phyloP scores from a whole-genome alignment of 2,113 vertebrate species.

The Emydura subglobosa region DNA sequence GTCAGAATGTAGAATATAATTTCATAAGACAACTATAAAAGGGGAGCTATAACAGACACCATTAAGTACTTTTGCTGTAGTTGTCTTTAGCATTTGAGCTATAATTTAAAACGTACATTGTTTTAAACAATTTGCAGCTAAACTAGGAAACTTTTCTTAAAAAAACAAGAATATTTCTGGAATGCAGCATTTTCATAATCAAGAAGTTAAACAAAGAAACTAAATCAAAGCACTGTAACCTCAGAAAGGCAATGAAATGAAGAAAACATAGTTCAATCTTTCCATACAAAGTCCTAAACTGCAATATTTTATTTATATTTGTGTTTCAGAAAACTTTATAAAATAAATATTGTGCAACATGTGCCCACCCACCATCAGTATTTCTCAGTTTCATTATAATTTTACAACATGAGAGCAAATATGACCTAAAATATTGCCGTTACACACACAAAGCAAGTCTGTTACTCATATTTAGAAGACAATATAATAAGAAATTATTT shows the following conservation, averaged over 20 bases:
- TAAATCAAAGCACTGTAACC: conserved; percentile 46
- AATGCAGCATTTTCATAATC: conserved; percentile 41
- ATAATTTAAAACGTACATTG: neutral
- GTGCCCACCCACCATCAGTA: neutral
- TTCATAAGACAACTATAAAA: conserved; percentile 55
- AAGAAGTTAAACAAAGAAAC: conserved; percentile 60
- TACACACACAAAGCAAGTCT: conserved; percentile 57
- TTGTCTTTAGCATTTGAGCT: conserved; percentile 15
- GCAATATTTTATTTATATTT: conserved; percentile 29
- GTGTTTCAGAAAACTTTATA: conserved; percentile 70
- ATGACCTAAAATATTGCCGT: conserved; percentile 49
- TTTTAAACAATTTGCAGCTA: neutral
- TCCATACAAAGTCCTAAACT: conserved; percentile 57
- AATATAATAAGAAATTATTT: conserved; percentile 47
- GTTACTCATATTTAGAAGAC: conserved; percentile 53
- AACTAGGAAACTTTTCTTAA: neutral
- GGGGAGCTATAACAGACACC: conserved; percentile 11
- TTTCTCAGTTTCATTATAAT: conserved; percentile 71
- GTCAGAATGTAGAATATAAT: neutral
- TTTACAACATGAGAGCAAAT: conserved; percentile 66
- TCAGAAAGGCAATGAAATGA: conserved; percentile 56
- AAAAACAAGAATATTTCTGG: conserved; percentile 39
- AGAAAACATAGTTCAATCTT: conserved; percentile 29
- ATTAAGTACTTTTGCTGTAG: neutral
- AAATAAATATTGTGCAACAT: conserved; percentile 19